Conservation (phyloP, 2,888 invertebrate species). For the Nebria brevicollis region DNA sequence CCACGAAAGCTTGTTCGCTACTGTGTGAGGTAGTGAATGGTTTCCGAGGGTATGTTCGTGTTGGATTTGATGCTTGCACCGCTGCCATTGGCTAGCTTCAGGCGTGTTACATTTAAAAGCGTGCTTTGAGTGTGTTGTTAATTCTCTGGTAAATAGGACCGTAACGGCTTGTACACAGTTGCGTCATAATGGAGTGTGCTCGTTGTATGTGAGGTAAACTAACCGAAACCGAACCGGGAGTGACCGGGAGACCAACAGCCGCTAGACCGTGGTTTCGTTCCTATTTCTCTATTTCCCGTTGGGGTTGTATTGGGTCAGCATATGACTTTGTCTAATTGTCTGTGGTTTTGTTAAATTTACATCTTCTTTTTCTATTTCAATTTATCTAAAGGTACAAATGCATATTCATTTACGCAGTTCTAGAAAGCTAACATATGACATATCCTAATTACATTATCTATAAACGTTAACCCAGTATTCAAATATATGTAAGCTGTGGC, state of each 20-base stretch:
- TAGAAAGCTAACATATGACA: too few species aligned
- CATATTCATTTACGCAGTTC: neutral
- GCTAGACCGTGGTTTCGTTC: conserved; percentile 18
- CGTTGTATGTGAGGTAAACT: conserved; percentile 9
- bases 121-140: conserved; percentile 5
- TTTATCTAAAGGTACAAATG: neutral
- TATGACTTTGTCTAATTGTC: conserved; percentile 17
- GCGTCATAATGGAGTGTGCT: conserved; percentile 6
- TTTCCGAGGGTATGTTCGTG: neutral
- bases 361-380: neutral
- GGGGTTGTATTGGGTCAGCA: conserved; percentile 15
- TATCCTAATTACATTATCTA: too few species aligned
- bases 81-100: neutral
- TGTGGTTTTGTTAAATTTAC: conserved; percentile 5
- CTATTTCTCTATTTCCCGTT: conserved; percentile 21
- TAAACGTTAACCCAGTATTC: too few species aligned
- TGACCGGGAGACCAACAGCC: neutral
- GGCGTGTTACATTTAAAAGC: neutral
- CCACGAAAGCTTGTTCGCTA: neutral
- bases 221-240: conserved; percentile 15
- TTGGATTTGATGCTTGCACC: neutral
- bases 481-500: too few species aligned
- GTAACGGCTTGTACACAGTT: conserved; percentile 16
- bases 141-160: conserved; percentile 10
- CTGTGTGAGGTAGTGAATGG: neutral